Base-by-base conservation (phyloP, 2,888 invertebrate genomes). In the Heteromurus nitidus region DNA sequence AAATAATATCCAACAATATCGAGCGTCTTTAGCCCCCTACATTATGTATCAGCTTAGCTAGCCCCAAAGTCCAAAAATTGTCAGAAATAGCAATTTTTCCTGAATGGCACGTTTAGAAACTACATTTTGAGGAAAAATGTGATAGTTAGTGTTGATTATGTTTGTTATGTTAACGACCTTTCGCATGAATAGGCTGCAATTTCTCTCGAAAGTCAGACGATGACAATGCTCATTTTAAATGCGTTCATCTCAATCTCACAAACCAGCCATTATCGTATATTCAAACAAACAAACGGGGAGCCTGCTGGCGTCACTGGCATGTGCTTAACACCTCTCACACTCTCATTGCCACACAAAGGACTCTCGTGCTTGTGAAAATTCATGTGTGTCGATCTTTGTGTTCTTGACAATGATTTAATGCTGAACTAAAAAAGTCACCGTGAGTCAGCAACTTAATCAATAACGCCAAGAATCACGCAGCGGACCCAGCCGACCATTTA, bases 371-470 rank as follows among this genome's bases (percentile, higher is more conserved):
- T 50, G 50, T 16, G 50, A 55, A 55, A 55, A 24, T 26, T 55
- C 55, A 11, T 55, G 7, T 50, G 50, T 26, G 55, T 62, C 30
- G 13, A 18, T 22, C 22, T 50, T 73, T 73, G 26, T 74, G 74
- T 74, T 64, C 74, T 74, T 74, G 74, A 74, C 74, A 74, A 74
- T 74, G 74, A 74, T 64, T 74, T 22, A 64, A n/a, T 74, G 18
- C 22, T 13, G 13, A 42, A 44, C n/a, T 58, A 28, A n/a, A n/a
- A 24, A 55, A 26, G 30, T 36, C 31, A 36, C 31, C 31, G 31
- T 62, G 62, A 62, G 20, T 62, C 16, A 20, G 62, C 62, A n/a
- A 9, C 18, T 53, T 53, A n/a, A n/a, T 53, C 24, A 22, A 18
- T 53, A 18, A n/a, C n/a, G n/a, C n/a, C n/a, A n/a, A 18, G 18